These are phyloP conservation scores for Illadopsis cleaveri DNA, from an alignment of 2,113 vertebrate genomes.

Conservation along the genomic window DNA sequence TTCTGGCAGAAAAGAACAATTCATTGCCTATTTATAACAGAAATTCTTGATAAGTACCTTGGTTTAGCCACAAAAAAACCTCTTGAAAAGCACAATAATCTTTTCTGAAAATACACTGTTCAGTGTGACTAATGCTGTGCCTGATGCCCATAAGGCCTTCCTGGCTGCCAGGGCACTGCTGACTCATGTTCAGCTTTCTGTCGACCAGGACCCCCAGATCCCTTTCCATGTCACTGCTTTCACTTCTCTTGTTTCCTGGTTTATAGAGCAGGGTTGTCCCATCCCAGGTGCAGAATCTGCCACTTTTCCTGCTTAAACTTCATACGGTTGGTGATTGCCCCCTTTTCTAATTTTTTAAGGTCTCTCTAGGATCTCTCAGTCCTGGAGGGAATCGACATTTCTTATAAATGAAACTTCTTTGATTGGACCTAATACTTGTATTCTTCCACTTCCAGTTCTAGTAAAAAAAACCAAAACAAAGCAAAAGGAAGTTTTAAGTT, in stretches of 20 bases:
- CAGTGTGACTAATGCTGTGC: neutral
- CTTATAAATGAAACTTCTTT: neutral
- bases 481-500: neutral
- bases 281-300: neutral
- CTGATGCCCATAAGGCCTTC: neutral
- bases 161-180: neutral
- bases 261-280: neutral
- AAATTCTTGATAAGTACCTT: neutral
- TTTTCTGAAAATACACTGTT: neutral
- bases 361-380: neutral
- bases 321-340: neutral
- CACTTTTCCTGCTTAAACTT: neutral
- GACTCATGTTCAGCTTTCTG: neutral
- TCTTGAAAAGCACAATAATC: no score
- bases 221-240: neutral
- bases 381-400: accelerated
- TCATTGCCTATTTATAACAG: neutral
- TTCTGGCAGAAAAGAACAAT: neutral
- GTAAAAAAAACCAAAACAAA: neutral
- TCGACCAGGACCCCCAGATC: accelerated
- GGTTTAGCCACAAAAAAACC: neutral
- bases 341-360: neutral
- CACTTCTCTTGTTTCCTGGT: neutral
- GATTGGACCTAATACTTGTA: neutral
- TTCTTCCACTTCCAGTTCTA: neutral